A percentile compares a stretch with the other conserved stretches of the same genome.
phyloP scores from a whole-genome alignment of 2,888 invertebrate species.

The Abrostola tripartita region DNA sequence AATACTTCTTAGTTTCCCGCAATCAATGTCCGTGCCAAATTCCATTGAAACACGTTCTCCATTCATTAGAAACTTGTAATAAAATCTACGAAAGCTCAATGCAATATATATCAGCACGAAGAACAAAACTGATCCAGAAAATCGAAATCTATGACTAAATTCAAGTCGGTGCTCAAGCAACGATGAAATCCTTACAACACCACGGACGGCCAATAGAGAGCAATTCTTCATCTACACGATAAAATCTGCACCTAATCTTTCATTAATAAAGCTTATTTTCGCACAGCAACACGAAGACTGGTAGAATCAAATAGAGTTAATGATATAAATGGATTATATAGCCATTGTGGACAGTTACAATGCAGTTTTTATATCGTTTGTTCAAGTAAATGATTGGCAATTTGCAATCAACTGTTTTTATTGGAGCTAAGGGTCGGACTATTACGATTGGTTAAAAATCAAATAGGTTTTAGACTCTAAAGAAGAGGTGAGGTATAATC shows the following conservation, averaged over 20 bases:
- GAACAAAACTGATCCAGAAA: slow-evolving; percentile 26
- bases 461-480: slow-evolving; percentile 5
- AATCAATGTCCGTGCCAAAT: too few species aligned
- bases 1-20: too few species aligned
- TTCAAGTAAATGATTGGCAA: slow-evolving; percentile 48
- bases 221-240: slow-evolving; percentile 42
- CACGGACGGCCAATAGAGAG: slow-evolving; percentile 59
- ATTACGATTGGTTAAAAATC: slow-evolving; percentile 13
- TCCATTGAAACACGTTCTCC: too few species aligned
- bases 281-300: background rate
- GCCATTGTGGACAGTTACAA: slow-evolving; percentile 55
- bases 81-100: too few species aligned
- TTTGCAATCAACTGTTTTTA: slow-evolving; percentile 47
- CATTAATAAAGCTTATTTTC: slow-evolving; percentile 21
- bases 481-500: too few species aligned
- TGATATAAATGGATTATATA: slow-evolving; percentile 70
- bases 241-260: slow-evolving; percentile 30
- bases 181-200: slow-evolving; percentile 67
- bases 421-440: slow-evolving; percentile 9
- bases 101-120: background rate
- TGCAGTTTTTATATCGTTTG: slow-evolving; percentile 50
- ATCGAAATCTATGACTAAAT: slow-evolving; percentile 38
- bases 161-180: slow-evolving; percentile 53
- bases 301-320: slow-evolving; percentile 58
- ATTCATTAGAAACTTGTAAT: too few species aligned